Conservation (phyloP, 2,888 invertebrate species). For the Hydrotaea cyrtoneurina region DNA sequence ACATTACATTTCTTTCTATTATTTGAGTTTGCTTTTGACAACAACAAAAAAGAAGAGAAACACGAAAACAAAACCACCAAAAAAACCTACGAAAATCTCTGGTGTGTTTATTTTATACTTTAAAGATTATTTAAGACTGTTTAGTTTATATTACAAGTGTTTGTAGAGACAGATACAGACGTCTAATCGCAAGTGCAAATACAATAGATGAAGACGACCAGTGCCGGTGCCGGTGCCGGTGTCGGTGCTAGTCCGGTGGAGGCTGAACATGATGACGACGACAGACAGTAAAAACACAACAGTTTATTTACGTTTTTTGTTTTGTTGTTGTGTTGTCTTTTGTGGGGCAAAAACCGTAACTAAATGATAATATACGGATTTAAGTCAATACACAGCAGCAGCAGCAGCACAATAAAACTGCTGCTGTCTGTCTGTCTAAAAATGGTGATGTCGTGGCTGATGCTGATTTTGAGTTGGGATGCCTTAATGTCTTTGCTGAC, state of each 20-base stretch:
- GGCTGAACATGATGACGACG: too few relatives aligned
- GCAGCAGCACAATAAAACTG: conserved; percentile 4
- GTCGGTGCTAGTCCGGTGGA: too few relatives aligned
- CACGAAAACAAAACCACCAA: too few relatives aligned
- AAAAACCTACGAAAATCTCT: too few relatives aligned
- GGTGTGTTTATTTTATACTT: too few relatives aligned
- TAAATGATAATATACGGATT: conserved; percentile 57
- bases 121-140: not conserved
- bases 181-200: conserved; percentile 57
- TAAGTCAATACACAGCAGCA: conserved; percentile 46
- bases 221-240: too few relatives aligned
- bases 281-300: not conserved
- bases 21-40: too few relatives aligned
- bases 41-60: too few relatives aligned
- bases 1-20: too few relatives aligned
- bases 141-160: not conserved
- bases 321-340: too few relatives aligned
- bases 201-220: not conserved
- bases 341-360: conserved; percentile 42
- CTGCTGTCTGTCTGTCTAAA: not conserved
- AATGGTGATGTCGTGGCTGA: not conserved
- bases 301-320: conserved; percentile 1
- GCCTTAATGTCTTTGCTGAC: conserved; percentile 2
- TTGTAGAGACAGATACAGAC: not conserved
- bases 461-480: not conserved